phyloP scores from a whole-genome alignment of 2,888 invertebrate species.

The Neria commutata region DNA sequence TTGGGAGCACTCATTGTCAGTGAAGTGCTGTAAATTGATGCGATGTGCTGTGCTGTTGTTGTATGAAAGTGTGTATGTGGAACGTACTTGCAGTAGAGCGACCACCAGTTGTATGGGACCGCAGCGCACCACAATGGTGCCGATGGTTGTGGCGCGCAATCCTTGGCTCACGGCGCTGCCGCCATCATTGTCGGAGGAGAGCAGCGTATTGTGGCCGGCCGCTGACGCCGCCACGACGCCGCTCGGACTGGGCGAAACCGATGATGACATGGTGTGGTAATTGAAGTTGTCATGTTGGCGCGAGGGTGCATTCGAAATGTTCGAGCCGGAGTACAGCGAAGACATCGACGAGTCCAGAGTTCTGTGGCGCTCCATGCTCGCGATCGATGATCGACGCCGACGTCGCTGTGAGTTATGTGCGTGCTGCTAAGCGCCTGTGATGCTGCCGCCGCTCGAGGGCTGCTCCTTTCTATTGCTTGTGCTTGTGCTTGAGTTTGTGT shows the following conservation, averaged over 20 bases:
- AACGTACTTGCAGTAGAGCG: conserved; percentile 81
- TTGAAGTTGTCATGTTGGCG: conserved; percentile 46
- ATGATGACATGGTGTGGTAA: conserved; percentile 54
- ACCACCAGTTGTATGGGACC: conserved; percentile 86
- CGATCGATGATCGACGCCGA: conserved; percentile 9
- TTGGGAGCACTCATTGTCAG: not conserved
- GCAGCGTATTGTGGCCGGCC: conserved; percentile 10
- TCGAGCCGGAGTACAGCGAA: conserved; percentile 55
- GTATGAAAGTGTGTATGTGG: not conserved
- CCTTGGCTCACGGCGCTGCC: conserved; percentile 28
- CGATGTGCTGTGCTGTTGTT: not conserved
- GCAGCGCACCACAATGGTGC: conserved; percentile 89
- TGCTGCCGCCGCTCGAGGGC: conserved; percentile 9
- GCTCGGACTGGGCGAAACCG: conserved; percentile 52
- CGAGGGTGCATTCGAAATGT: conserved; percentile 43
- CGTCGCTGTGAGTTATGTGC: conserved; percentile 25
- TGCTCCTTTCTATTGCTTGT: not conserved
- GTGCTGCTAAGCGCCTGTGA: conserved; percentile 19
- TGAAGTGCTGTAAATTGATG: not conserved
- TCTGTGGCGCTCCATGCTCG: conserved; percentile 50
- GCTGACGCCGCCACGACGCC: conserved; percentile 14
- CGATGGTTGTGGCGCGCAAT: conserved; percentile 78
- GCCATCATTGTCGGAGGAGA: conserved; percentile 23
- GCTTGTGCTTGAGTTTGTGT: conserved; percentile 9
- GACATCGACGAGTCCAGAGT: conserved; percentile 60